These are phyloP conservation scores for Homarus gammarus DNA, from an alignment of 2,888 invertebrate species.

Conservation along the genomic window DNA sequence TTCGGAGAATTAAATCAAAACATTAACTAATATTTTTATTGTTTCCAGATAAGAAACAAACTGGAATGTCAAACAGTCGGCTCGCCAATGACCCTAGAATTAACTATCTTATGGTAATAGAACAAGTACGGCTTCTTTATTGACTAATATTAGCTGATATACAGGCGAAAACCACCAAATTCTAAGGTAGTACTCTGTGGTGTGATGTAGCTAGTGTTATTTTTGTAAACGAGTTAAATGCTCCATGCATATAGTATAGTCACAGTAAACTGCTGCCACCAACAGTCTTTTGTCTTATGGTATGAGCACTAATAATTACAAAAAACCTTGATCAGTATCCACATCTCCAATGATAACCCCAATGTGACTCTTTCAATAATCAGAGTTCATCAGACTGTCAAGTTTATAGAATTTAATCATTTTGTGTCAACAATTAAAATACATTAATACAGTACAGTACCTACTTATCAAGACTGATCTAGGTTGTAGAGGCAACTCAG, in stretches of 20 bases:
- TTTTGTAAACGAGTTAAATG: neutral
- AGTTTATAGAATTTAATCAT: too few relatives aligned
- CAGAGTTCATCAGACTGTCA: too few relatives aligned
- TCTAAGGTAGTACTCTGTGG: neutral
- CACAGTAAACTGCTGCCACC: neutral
- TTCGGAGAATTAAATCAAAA: neutral
- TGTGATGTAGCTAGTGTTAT: neutral
- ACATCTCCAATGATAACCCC: too few relatives aligned
- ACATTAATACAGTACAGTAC: too few relatives aligned
- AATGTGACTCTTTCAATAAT: too few relatives aligned
- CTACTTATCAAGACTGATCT: too few relatives aligned
- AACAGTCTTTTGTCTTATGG: too few relatives aligned
- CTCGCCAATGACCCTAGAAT: conserved; percentile 45
- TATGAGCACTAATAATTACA: neutral
- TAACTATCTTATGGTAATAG: neutral
- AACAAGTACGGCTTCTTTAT: conserved; percentile 8
- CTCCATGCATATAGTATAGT: neutral
- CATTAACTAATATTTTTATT: conserved; percentile 39
- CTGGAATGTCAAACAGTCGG: conserved; percentile 58
- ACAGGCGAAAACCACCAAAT: neutral
- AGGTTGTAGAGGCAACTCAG: neutral
- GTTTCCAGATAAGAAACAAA: conserved; percentile 57
- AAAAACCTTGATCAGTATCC: too few relatives aligned
- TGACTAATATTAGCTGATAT: neutral
- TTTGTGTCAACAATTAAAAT: too few relatives aligned